Base-by-base conservation (phyloP, 2,888 invertebrate species). In the Thalpophila matura region DNA sequence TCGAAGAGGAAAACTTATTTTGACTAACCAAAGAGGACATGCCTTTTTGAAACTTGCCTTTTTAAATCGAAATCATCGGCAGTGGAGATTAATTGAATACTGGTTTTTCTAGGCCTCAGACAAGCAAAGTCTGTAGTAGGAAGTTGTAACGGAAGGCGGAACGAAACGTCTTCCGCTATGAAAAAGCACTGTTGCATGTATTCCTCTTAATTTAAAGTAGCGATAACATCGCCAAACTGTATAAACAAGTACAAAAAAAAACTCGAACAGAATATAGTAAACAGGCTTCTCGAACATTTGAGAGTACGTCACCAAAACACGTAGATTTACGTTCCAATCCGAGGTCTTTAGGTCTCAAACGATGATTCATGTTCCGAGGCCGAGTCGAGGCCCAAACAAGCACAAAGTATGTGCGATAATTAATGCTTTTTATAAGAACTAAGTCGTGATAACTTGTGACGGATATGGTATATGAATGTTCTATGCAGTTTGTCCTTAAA, bases 321-420 rank as follows among this genome's bases (percentile, higher is more conserved):
- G 31, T 24, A 47, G 59, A 54, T 50, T 45, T 40, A 40, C 69
- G 67, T 67, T 73, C 43, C 59, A 68, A 50, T 57, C 20, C 65
- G 67, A 66, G 69, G 58, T 55, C 59, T 58, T 43, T 35, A 20
- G 29, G 49, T 68, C 37, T 58, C 47, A 60, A 70, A 58, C 40
- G 54, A 61, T 77, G 75, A 77, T 53, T 74, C 71, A 78, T 37
- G 58, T 51, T 43, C 59, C 67, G 71, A 58, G 78, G 75, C 38
- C 67, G 45, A 51, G 24, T 40, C 46, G n/a, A 45, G 65, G 35
- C 33, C 22, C 27, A 49, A 63, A 53, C 53, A 45, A 66, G 59
- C 38, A 38, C 14, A 27, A 7, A 43, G 43, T 45, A 35, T 59
- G 43, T 59, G 38, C 43, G 59, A 73, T 54, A 45, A 66, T 67